phyloP scores from a whole-genome alignment of 53 echinoderm and acorn worm species.

The Holothuria scabra region DNA sequence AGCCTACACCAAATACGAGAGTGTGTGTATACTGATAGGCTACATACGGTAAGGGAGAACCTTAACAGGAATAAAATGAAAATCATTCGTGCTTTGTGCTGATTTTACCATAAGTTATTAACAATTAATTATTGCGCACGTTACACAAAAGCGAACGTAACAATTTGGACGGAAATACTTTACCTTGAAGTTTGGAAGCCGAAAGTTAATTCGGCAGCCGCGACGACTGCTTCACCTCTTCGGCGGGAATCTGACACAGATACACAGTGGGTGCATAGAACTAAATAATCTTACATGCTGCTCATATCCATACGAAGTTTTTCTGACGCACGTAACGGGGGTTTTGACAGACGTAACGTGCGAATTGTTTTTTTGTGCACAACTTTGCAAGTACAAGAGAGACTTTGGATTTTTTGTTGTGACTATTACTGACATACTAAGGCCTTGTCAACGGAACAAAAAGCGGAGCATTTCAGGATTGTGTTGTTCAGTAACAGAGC shows the following conservation, averaged over 20 bases:
- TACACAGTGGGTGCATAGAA: neutral
- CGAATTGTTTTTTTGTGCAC: neutral
- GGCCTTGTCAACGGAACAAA: constrained; percentile 6
- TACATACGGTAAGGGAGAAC: neutral
- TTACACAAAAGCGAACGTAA: constrained; percentile 23
- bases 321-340: constrained; percentile 13
- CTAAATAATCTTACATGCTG: neutral
- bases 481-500: neutral
- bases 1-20: neutral
- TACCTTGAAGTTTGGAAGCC: neutral
- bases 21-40: neutral
- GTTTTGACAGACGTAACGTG: constrained; percentile 26
- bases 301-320: neutral
- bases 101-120: neutral
- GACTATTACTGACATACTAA: neutral
- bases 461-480: neutral
- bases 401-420: neutral
- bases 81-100: neutral
- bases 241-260: neutral
- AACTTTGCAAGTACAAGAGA: neutral
- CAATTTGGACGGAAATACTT: constrained; percentile 13
- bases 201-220: neutral
- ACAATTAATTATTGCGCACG: neutral
- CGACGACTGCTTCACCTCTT: neutral
- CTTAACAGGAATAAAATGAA: neutral